Evolutionary conservation across 2,888 invertebrate species (phyloP).

Genomic region (Trachelus troglodyta): DNA sequence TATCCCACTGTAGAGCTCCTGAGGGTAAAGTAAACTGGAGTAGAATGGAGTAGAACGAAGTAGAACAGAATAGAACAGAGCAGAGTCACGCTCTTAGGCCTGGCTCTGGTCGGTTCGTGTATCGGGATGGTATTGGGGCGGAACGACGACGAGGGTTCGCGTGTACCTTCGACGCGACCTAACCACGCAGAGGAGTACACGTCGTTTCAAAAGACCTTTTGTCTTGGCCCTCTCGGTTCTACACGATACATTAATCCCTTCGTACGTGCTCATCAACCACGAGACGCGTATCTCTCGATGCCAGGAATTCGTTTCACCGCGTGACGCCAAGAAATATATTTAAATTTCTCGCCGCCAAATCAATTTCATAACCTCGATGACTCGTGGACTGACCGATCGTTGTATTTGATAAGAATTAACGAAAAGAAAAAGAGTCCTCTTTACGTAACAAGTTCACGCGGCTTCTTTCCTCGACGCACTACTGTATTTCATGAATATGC

Average conservation of each 20-base stretch:
- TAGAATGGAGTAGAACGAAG: background rate
- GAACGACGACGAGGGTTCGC: conserved; percentile 39
- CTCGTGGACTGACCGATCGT: background rate
- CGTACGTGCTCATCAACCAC: background rate
- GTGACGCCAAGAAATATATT: background rate
- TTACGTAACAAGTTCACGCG: background rate
- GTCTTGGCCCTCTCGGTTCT: conserved; percentile 12
- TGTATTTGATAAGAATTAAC: background rate
- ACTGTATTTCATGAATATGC: background rate
- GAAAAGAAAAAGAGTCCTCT: background rate
- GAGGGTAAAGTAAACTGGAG: background rate
- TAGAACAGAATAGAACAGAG: background rate
- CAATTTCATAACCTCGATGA: background rate
- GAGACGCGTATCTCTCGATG: background rate
- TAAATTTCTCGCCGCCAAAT: background rate
- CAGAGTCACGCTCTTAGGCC: conserved; percentile 11
- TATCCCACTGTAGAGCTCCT: background rate
- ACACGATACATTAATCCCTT: background rate
- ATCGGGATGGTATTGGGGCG: conserved; percentile 47
- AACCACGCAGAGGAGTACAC: conserved; percentile 39
- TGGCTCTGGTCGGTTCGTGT: conserved; percentile 33
- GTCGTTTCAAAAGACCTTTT: conserved; percentile 37
- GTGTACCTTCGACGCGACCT: conserved; percentile 19
- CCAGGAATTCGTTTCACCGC: background rate
- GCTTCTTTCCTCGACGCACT: background rate